Evolutionary conservation across 2,113 vertebrate genomes (phyloP), one percentile per base, ranked within the genome.

Genomic region (Corythoichthys haematopterus): DNA sequence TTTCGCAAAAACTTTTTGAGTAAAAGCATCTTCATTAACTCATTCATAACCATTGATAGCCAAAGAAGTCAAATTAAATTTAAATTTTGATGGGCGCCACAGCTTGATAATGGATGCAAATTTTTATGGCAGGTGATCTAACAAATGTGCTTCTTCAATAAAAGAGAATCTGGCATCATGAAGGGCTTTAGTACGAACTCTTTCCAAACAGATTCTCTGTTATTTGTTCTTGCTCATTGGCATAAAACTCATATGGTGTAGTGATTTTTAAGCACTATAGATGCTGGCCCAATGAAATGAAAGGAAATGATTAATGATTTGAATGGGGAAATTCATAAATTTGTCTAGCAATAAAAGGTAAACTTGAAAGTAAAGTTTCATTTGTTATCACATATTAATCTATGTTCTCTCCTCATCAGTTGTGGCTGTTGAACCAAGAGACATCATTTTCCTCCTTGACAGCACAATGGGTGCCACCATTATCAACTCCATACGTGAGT

Each of bases 361-460:
- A 55, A 36, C 3, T 37, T 13, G n/a, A 5, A 20, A 52, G 50
- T n/a, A n/a, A 6, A n/a, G 7, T 6, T 8, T 6, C n/a, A 45
- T 20, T 45, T n/a, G 16, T 14, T 55, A 60, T 56, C 9, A 61
- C 28, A 35, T 51, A 50, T 72, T 36, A 56, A 61, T 66, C 1
- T 20, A 40, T 47, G 75, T 71, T 51, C 13, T 70, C 69, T 71
- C 69, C 56, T 64, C 87, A 92, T 79, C 91, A 98, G 96, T 93
- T 74, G 67, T 93, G 74, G 84, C 88, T 79, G 94, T 95, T 85
- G 94, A 93, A 89, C 91, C 91, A 87, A 93, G 95, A 84, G 97
- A 99, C 86, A 90, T 99, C 68, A 93, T 97, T 88, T 99, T 99
- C 91, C 94, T 99, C 48, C 78, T 99, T 82, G 97, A 99, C 84